These are phyloP conservation scores for Archips crataeganus DNA, from an alignment of 2,888 invertebrate genomes.

Conservation along the genomic window DNA sequence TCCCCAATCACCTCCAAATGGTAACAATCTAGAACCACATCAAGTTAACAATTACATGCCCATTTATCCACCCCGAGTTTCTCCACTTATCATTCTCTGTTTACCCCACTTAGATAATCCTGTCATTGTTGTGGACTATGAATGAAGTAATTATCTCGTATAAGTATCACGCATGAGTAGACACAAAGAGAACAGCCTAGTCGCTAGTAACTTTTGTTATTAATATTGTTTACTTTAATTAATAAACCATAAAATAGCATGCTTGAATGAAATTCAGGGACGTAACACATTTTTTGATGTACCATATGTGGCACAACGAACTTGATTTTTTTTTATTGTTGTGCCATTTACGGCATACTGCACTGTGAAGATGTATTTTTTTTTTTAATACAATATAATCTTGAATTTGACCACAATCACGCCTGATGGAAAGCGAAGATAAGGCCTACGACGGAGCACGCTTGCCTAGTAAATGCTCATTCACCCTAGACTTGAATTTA, in stretches of 20 bases:
- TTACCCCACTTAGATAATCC: constrained; percentile 18
- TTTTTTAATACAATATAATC: too few relatives aligned
- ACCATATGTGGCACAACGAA: background rate
- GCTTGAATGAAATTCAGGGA: background rate
- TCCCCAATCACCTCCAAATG: background rate
- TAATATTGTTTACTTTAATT: background rate
- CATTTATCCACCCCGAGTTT: background rate
- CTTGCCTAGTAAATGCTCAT: too few relatives aligned
- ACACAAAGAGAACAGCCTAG: background rate
- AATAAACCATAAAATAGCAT: background rate
- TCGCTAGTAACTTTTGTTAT: background rate
- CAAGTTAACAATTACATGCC: constrained; percentile 2
- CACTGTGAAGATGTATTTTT: background rate
- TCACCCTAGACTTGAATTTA: too few relatives aligned
- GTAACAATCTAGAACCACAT: background rate
- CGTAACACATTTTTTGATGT: background rate
- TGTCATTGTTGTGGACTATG: constrained; percentile 16
- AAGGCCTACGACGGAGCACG: too few relatives aligned
- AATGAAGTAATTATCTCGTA: constrained; percentile 18
- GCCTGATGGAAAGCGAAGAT: too few relatives aligned
- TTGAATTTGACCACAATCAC: too few relatives aligned
- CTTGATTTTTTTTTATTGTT: background rate
- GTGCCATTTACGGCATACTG: background rate
- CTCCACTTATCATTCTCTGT: constrained; percentile 10
- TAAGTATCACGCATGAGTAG: constrained; percentile 2